phyloP scores from a whole-genome alignment of 2,797 vertebrate genomes.

The Danio tinwini region DNA sequence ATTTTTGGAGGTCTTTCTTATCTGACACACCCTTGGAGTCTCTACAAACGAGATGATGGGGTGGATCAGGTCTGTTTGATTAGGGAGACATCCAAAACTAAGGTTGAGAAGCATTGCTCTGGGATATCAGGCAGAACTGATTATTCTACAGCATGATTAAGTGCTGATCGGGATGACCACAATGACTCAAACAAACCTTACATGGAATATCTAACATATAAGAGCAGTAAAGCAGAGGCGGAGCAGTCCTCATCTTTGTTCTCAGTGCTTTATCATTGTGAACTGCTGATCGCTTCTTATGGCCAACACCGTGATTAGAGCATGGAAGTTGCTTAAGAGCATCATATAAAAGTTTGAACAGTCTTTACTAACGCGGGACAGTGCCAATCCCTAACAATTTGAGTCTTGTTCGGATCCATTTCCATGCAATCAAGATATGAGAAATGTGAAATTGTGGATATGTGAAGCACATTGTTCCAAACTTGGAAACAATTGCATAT shows the following conservation, averaged over 20 bases:
- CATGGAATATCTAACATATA: neutral
- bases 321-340: neutral
- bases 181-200: neutral
- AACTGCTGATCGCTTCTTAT: neutral
- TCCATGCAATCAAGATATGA: conserved; percentile 27
- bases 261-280: neutral
- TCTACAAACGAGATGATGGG: neutral
- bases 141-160: conserved; percentile 12
- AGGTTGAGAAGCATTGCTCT: conserved; percentile 2
- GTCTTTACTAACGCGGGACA: neutral
- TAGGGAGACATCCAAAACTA: neutral
- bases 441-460: neutral
- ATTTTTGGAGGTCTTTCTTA: neutral
- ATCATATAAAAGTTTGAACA: neutral
- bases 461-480: conserved; percentile 5
- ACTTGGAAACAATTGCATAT: neutral
- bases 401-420: conserved; percentile 1
- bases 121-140: conserved; percentile 16
- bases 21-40: conserved; percentile 20
- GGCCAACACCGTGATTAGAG: conserved; percentile 1
- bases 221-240: neutral
- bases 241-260: neutral
- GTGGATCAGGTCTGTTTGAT: conserved; percentile 18
- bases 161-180: neutral
- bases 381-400: neutral